Base-by-base conservation (phyloP, 2,888 invertebrate species). In the Coremacera marginata region DNA sequence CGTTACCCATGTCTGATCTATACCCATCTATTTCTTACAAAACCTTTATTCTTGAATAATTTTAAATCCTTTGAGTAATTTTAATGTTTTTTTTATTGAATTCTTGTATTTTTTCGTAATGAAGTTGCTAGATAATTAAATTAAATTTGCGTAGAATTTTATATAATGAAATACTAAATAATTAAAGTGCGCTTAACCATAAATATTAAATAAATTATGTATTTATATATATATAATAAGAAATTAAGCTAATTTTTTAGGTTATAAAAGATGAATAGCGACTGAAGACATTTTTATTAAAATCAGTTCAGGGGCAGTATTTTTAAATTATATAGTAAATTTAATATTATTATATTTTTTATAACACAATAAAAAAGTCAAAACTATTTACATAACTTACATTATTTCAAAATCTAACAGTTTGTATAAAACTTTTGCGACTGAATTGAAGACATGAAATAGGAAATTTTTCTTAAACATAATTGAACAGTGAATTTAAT, bases 221-320 rank as follows among this genome's bases (percentile, higher is more conserved):
- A 11, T 60, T 25, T 27, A 57, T 22, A 60, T 14, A 11, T 5
- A 25, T 22, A 44, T 44, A 22, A 44, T 11, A 27, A 25, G 22
- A 60, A 60, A 60, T 60, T 60, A 25, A 60, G 60, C 14, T 60
- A 60, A 60, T 27, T 60, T 62, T 3, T 62, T 34, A 34, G 9
- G 34, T n/a, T 63, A 27, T n/a, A n/a, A 14, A 31, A 34, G 34
- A 65, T 55, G 65, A 57, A 22, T 51, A 72, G 60, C 55, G 71
- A 76, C 72, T 77, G 72, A 73, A 77, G 67, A 34, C 55, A 70
- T 34, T 76, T 76, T 76, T 71, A 37, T 37, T 11, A 76, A 70
- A 76, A 70, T 49, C 49, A 51, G 51, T 62, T 63, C 34, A 52
- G 49, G 27, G 49, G 52, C 34, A 25, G 60, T 62, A 63, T 73